phyloP scores from a whole-genome alignment of 2,797 vertebrate species.

The Psittacula echo region DNA sequence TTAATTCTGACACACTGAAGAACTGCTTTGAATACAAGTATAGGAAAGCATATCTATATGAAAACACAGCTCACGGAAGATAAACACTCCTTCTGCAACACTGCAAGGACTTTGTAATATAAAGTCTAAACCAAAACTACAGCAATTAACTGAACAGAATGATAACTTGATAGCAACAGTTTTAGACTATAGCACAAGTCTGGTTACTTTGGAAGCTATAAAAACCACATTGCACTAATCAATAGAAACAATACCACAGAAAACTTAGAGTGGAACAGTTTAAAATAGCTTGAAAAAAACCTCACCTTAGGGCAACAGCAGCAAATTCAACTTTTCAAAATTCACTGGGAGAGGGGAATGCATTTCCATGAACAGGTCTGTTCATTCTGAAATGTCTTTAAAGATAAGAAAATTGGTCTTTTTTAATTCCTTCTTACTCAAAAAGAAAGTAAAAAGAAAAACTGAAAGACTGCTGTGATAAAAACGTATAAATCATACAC shows the following conservation, averaged over 20 bases:
- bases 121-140: background rate
- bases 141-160: background rate
- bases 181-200: background rate
- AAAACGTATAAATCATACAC: background rate
- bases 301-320: background rate
- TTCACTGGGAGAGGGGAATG: fast-evolving
- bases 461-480: background rate
- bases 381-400: background rate
- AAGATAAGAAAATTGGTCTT: background rate
- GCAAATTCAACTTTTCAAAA: background rate
- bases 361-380: background rate
- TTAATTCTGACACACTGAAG: background rate
- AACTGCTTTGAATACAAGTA: background rate
- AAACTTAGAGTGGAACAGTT: background rate
- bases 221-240: background rate
- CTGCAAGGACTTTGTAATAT: background rate
- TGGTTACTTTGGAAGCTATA: background rate
- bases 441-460: background rate
- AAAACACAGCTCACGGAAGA: background rate
- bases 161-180: background rate
- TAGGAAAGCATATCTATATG: background rate
- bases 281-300: background rate
- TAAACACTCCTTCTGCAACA: background rate
- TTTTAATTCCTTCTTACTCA: background rate
- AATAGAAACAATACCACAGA: background rate